Base-by-base conservation (phyloP, 23 tunicate species). In the Clavelina lepadiformis region DNA sequence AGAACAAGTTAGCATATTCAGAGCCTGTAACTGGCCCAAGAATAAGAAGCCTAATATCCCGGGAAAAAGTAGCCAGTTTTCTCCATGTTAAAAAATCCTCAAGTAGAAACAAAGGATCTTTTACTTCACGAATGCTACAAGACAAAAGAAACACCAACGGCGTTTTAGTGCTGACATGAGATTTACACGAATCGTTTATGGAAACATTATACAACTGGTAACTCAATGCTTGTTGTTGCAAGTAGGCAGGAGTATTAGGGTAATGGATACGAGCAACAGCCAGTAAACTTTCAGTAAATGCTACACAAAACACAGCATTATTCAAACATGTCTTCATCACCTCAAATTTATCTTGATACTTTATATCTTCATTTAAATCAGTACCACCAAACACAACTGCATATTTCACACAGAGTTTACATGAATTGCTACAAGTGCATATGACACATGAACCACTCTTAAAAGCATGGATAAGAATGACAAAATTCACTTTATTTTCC, bases 341-440 rank as follows among this genome's bases (percentile, higher is more conserved):
- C 18, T 1, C 0, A 2, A 53, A 33, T 82, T 82, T 82, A 28
- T 58, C 41, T 2, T 59, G 50, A 51, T 58, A 55, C 3, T 71
- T 47, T 3, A 65, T 47, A 71, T 91, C 86, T 11, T 81, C 81
- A 77, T 91, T 91, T 15, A 91, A 5, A 73, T 91, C 98, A 24
- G 98, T 91, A 28, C 98, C 98, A 32, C 98, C 98, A 77, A 77
- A 91, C 37, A 91, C 81, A 11, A 91, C 51, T 19, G 80, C 83
- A 76, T 74, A 89, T 26, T 51, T 71, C 21, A 81, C 54, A 35
- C 26, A 11, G 44, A 68, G 11, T 41, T 46, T 31, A 31, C 74
- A 71, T n/a, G 47, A 32, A 30, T 38, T 35, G 11, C 21, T 13
- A 33, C 89, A 74, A 36, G 50, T 18, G 51, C 82, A 75, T 8